Conservation (phyloP, 2,797 vertebrate species). For the Naso thynnoides region DNA sequence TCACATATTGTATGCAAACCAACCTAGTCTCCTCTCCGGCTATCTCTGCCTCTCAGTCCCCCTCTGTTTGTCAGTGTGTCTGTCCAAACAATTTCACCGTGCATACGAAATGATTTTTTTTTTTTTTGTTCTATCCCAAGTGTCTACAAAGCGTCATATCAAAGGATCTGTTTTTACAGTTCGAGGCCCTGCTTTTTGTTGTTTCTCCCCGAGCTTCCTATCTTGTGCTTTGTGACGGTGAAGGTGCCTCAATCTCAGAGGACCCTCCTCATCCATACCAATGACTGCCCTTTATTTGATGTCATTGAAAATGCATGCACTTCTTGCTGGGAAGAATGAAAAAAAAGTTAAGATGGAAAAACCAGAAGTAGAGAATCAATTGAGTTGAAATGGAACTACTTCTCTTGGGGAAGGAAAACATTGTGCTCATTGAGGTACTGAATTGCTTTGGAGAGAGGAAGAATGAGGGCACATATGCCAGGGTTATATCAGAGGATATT, state of each 20-base stretch:
- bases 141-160: conserved; percentile 57
- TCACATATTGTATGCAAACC: conserved; percentile 42
- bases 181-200: conserved; percentile 43
- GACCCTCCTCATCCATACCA: conserved; percentile 79
- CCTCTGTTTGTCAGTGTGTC: conserved; percentile 46
- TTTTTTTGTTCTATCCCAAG: conserved; percentile 49
- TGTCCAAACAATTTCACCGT: conserved; percentile 49
- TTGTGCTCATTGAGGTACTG: conserved; percentile 74
- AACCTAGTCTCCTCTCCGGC: conserved; percentile 13
- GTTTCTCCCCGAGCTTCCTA: conserved; percentile 53
- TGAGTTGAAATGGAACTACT: conserved; percentile 82
- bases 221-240: conserved; percentile 67
- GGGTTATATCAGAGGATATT: conserved; percentile 71
- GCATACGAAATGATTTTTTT: conserved; percentile 57
- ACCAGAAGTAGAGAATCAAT: conserved; percentile 81
- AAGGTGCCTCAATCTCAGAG: conserved; percentile 72
- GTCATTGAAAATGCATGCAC: conserved; percentile 81
- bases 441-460: conserved; percentile 72
- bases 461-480: conserved; percentile 57
- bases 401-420: conserved; percentile 81
- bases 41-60: conserved; percentile 53
- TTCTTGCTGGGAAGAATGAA: conserved; percentile 65
- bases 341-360: conserved; percentile 69
- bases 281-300: conserved; percentile 83
- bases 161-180: conserved; percentile 66